Conservation (phyloP, 2,113 vertebrate species). For the Grantiella picta region DNA sequence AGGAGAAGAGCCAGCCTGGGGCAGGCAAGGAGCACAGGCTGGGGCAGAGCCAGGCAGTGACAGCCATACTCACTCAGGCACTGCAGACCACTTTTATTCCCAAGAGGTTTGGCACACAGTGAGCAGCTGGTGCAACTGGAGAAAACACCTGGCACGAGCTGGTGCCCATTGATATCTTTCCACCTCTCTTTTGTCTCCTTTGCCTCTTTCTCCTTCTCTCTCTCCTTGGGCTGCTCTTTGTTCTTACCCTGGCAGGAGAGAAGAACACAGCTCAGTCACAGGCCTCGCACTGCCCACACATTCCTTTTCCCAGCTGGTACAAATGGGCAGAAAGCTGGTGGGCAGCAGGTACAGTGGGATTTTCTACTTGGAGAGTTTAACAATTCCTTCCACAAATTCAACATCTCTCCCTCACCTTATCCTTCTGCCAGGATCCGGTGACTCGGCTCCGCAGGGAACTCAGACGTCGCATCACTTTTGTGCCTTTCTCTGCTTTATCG, state of each 20-base stretch:
- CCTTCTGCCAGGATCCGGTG: slow-evolving; percentile 91
- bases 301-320: neutral
- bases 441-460: slow-evolving; percentile 88
- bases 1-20: fast-evolving
- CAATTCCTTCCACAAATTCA: neutral
- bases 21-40: neutral
- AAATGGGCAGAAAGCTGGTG: neutral
- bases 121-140: slow-evolving; percentile 85
- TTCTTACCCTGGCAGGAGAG: slow-evolving; percentile 83
- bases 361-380: neutral
- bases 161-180: slow-evolving; percentile 75
- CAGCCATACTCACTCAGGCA: slow-evolving; percentile 87
- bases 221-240: slow-evolving; percentile 75
- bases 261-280: neutral
- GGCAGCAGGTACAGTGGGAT: neutral
- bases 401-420: slow-evolving; percentile 78
- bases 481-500: slow-evolving; percentile 82
- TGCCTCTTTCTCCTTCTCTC: slow-evolving; percentile 62
- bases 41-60: neutral
- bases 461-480: slow-evolving; percentile 87
- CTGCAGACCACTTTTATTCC: slow-evolving; percentile 84
- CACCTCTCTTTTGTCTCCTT: slow-evolving; percentile 65
- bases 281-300: fast-evolving
- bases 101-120: slow-evolving; percentile 84
- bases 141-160: slow-evolving; percentile 80